Percentiles rank a stretch among this genome's conserved stretches.
Evolutionary conservation across 2,797 vertebrate genomes (phyloP).

Genomic region (Lagocephalus sceleratus): DNA sequence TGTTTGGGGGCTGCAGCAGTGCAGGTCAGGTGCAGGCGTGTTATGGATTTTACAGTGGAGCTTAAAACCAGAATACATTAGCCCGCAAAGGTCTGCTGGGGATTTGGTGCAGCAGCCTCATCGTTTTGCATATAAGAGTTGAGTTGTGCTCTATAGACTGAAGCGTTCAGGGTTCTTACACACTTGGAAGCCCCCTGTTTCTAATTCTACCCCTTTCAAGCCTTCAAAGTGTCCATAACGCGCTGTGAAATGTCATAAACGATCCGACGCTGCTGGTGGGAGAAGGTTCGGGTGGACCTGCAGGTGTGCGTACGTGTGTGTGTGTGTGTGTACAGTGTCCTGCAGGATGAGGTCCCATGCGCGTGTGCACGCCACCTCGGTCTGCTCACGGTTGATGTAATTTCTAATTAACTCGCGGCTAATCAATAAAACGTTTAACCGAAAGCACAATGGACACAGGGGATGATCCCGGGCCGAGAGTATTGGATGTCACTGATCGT

Average conservation of each 20-base stretch:
- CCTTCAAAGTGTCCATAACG: constrained; percentile 44
- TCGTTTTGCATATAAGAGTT: constrained; percentile 51
- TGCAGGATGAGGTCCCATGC: no score
- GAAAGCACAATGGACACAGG: constrained; percentile 60
- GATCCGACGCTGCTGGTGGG: constrained; percentile 35
- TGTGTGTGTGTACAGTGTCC: constrained; percentile 13
- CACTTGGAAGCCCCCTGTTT: constrained; percentile 26
- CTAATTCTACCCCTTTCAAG: constrained; percentile 36
- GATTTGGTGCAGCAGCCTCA: constrained; percentile 54
- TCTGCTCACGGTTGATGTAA: constrained; percentile 46
- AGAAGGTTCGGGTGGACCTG: constrained; percentile 6
- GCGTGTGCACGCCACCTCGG: constrained; percentile 20
- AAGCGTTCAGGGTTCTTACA: constrained; percentile 32
- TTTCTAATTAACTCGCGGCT: constrained; percentile 73
- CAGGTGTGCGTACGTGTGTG: constrained; percentile 19
- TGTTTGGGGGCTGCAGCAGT: constrained; percentile 29
- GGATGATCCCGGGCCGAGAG: constrained; percentile 66
- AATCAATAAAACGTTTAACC: constrained; percentile 74
- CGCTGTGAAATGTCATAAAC: constrained; percentile 59
- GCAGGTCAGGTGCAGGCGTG: constrained; percentile 51
- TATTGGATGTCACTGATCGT: constrained; percentile 70
- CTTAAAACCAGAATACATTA: constrained; percentile 64
- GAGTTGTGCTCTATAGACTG: constrained; percentile 50
- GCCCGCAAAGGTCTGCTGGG: constrained; percentile 49
- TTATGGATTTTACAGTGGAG: constrained; percentile 47